Evolutionary conservation across 1,140 invertebrate genomes (phyloP).

Genomic region (Hestina assimilis): DNA sequence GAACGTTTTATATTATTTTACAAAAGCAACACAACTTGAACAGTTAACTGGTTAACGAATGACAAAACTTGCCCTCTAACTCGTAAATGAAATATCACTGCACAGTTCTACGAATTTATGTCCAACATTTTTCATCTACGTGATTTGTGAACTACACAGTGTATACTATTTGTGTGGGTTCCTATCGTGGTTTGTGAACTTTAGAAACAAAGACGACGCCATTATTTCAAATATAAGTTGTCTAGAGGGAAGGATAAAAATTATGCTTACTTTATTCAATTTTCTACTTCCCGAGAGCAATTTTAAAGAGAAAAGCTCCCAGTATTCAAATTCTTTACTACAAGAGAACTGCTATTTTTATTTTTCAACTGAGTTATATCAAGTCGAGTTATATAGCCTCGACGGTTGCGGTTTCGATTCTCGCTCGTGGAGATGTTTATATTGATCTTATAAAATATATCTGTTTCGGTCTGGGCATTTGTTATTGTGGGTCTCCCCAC

Average conservation of each 20-base stretch:
- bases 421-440: too few species aligned
- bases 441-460: too few species aligned
- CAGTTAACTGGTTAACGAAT: conserved; percentile 6
- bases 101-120: conserved; percentile 16
- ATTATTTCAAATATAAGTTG: conserved; percentile 21
- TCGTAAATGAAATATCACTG: conserved; percentile 14
- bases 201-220: conserved; percentile 8
- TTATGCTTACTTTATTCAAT: conserved; percentile 25
- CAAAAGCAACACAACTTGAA: background rate
- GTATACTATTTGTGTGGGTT: conserved; percentile 14
- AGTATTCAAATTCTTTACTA: background rate
- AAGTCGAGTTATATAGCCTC: background rate
- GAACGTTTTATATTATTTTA: conserved; percentile 21
- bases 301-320: conserved; percentile 11
- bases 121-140: conserved; percentile 10
- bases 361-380: background rate
- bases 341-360: conserved; percentile 11
- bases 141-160: conserved; percentile 1
- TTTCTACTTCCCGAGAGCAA: conserved; percentile 6
- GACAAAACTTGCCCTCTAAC: conserved; percentile 18
- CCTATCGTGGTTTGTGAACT: background rate
- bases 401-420: too few species aligned
- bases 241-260: conserved; percentile 25
- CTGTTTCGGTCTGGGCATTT: too few species aligned
- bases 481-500: too few species aligned